phyloP scores from a whole-genome alignment of 2,888 invertebrate genomes.

The Acanthosoma haemorrhoidale region DNA sequence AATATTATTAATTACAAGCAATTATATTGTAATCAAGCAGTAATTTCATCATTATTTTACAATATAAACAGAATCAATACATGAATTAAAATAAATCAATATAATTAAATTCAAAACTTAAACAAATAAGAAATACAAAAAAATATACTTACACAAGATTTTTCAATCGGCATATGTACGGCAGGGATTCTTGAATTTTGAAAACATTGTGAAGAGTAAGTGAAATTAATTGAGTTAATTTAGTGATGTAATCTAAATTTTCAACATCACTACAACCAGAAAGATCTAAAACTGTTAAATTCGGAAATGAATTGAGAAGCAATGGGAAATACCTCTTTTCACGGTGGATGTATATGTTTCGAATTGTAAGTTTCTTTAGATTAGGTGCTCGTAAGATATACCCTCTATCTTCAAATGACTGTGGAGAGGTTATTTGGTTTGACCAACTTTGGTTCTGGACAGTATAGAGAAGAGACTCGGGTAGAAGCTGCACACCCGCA shows the following conservation, averaged over 20 bases:
- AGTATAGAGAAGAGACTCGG: conserved; percentile 46
- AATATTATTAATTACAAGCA: too few relatives aligned
- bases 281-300: conserved; percentile 65
- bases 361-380: conserved; percentile 56
- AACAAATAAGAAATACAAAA: conserved; percentile 18
- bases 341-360: conserved; percentile 48
- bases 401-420: conserved; percentile 45
- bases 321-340: conserved; percentile 46
- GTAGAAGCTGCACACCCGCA: conserved; percentile 58
- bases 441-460: conserved; percentile 27
- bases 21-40: neutral
- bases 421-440: conserved; percentile 18
- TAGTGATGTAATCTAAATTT: conserved; percentile 62
- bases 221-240: conserved; percentile 63
- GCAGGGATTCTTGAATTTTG: conserved; percentile 53
- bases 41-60: neutral
- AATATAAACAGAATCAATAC: neutral
- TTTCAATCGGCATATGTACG: conserved; percentile 49
- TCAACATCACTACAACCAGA: conserved; percentile 60
- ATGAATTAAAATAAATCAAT: too few relatives aligned
- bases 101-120: neutral
- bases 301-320: conserved; percentile 55
- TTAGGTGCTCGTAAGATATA: conserved; percentile 57
- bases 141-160: conserved; percentile 48
- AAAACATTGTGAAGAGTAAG: conserved; percentile 77